Conservation (phyloP, 2,113 vertebrate genomes). For the Cariama cristata region DNA sequence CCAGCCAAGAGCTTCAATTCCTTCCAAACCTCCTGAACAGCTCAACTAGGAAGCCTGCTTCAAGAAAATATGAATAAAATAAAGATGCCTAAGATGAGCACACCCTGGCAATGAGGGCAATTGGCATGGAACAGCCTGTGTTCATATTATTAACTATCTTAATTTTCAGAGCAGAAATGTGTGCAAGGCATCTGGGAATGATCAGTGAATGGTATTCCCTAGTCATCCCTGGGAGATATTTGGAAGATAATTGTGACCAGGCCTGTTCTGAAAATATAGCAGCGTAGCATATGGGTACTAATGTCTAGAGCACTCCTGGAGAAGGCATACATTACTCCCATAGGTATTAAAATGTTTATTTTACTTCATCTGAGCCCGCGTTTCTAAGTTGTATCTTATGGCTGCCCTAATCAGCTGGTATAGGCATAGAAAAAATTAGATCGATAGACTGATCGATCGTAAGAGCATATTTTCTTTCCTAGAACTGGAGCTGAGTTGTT, state of each 20-base stretch:
- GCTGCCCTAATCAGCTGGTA: background rate
- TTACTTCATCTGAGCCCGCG: background rate
- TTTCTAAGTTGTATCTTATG: background rate
- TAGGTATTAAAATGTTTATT: background rate
- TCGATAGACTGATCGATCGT: fast-evolving
- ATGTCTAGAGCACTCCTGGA: background rate
- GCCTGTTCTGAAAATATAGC: background rate
- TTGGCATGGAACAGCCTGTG: background rate
- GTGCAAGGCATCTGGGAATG: background rate
- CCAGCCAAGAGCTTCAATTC: background rate
- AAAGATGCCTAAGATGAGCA: background rate
- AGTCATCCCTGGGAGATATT: background rate
- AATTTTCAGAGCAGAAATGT: background rate
- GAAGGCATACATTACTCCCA: background rate
- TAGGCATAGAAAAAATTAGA: background rate
- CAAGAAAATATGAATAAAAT: background rate
- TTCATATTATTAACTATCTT: background rate
- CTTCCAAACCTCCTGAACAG: background rate
- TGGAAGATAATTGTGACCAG: background rate
- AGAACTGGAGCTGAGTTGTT: background rate
- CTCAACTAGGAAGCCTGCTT: background rate
- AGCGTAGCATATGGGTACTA: background rate
- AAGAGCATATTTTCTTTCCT: background rate
- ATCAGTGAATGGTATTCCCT: background rate
- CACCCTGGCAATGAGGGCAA: background rate